Evolutionary conservation across 2,113 vertebrate species (phyloP).

Genomic region (Suncus etruscus): DNA sequence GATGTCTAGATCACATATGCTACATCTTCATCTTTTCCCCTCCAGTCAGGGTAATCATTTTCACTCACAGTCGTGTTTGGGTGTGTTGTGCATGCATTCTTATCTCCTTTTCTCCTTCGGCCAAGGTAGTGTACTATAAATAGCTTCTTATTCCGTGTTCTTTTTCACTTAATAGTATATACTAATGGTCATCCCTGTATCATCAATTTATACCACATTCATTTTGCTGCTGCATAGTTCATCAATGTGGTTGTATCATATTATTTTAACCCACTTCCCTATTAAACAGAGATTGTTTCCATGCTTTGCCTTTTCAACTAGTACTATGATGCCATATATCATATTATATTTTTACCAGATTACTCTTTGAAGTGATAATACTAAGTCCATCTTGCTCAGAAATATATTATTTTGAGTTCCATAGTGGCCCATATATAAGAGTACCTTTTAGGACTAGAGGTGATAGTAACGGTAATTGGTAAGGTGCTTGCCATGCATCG

Average conservation of each 20-base stretch:
- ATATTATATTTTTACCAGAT: slow-evolving; percentile 27
- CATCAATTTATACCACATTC: neutral
- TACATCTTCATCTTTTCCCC: slow-evolving; percentile 1
- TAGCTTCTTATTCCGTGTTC: neutral
- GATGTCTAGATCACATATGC: neutral
- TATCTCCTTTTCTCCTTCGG: slow-evolving; percentile 23
- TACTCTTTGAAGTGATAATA: slow-evolving; percentile 27
- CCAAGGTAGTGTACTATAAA: slow-evolving; percentile 24
- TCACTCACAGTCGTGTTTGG: slow-evolving; percentile 28
- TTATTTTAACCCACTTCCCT: slow-evolving; percentile 34
- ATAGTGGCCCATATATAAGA: too few relatives aligned
- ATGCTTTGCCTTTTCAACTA: slow-evolving; percentile 31
- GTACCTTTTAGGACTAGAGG: too few relatives aligned
- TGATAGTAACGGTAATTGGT: too few relatives aligned
- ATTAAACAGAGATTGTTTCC: neutral
- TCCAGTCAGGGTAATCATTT: neutral
- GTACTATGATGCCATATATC: neutral
- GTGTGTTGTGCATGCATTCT: neutral
- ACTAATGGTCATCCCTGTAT: neutral
- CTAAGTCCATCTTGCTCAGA: slow-evolving; percentile 19
- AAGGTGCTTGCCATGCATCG: too few relatives aligned
- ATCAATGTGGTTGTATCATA: neutral
- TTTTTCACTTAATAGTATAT: neutral
- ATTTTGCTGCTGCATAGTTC: neutral
- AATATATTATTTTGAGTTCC: neutral